Evolutionary conservation across 2,113 vertebrate genomes (phyloP), one percentile per base, ranked within the genome.

Genomic region (Raja brachyura): DNA sequence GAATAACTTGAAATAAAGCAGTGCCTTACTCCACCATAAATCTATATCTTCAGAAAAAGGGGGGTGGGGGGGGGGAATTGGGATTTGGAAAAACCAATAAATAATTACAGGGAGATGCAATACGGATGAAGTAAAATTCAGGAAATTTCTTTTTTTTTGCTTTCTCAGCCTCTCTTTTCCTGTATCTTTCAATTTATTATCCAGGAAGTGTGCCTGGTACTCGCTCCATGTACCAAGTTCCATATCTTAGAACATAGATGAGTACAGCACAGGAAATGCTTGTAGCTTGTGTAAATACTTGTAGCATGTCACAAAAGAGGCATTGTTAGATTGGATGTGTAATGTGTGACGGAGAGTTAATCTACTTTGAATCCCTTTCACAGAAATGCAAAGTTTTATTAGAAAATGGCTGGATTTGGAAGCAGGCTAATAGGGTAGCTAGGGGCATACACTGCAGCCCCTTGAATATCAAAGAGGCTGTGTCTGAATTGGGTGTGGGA

Each of bases 401-500:
- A 86, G 28, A 63, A 86, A 63, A 59, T 86, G 13, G 56, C 11
- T 86, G 56, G 83, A 61, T 61, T 28, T 63, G 0, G 56, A 59
- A 59, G 81, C 54, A 85, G 81, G 48, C 54, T 85, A 85, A 59
- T 22, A 59, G 56, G 83, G n/a, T 59, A n/a, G 28, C 28, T 5
- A 6, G n/a, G 83, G 83, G 7, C 54, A n/a, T 25, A n/a, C 56
- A 61, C 54, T 61, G 28, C 10, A 73, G 31, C 9, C 8, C 61
- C 68, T 92, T 92, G 88, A 73, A 73, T 92, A 92, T 92, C 88
- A 70, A 73, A 70, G 88, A 39, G 31, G 33, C 70, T 63, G 88
- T 10, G 33, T 33, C 5, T 48, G 88, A 73, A 68, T 66, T 70
- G 63, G 10, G 61, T 70, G 31, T 68, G n/a, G 31, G 86, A 68